phyloP scores from a whole-genome alignment of 2,113 vertebrate genomes.

The Ariopsis seemanni region DNA sequence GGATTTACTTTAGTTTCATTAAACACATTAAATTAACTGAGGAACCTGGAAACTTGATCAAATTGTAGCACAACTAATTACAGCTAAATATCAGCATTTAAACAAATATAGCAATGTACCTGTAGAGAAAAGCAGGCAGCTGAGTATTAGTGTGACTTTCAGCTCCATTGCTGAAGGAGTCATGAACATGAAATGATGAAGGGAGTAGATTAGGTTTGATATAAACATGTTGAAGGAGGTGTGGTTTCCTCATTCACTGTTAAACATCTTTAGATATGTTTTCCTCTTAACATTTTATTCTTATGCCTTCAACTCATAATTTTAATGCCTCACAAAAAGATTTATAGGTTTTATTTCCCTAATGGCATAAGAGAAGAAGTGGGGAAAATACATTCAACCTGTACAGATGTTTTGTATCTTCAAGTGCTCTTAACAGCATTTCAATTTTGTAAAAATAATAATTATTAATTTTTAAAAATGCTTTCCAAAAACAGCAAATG shows the following conservation, averaged over 20 bases:
- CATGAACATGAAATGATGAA: background rate
- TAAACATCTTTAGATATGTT: background rate
- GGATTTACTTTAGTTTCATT: background rate
- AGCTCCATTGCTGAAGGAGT: constrained; percentile 3
- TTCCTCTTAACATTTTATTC: background rate
- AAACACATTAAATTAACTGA: background rate
- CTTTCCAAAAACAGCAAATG: no score
- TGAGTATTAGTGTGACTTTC: background rate
- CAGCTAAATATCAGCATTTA: background rate
- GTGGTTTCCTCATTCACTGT: background rate
- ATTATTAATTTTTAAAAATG: no score
- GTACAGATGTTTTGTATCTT: no score
- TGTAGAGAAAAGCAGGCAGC: constrained; percentile 12
- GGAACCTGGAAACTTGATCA: background rate
- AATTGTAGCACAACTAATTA: background rate
- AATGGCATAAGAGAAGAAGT: background rate
- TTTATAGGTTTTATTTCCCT: background rate
- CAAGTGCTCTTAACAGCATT: no score
- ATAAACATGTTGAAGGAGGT: background rate
- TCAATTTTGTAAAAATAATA: no score
- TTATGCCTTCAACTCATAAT: background rate
- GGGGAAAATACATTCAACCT: background rate
- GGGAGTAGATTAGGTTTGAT: background rate
- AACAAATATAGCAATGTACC: background rate
- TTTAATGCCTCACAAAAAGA: background rate